These are phyloP conservation scores for Hemicrepidius hirtus DNA, from an alignment of 2,888 invertebrate species.

Conservation along the genomic window DNA sequence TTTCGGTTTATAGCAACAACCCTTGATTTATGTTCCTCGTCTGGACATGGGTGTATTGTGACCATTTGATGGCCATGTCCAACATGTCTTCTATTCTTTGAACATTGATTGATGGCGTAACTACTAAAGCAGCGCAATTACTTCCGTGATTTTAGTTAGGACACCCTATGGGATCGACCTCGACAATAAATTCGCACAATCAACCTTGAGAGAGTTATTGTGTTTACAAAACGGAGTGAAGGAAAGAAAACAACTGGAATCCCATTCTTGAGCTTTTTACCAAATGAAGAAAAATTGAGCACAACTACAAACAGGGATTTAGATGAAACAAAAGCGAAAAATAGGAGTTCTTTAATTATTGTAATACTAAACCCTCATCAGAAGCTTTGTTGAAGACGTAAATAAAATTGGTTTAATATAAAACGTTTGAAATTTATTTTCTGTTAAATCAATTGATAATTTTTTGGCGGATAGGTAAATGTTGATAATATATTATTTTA, in stretches of 20 bases:
- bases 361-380: not conserved
- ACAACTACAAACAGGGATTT: not conserved
- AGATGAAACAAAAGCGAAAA: slow-evolving; percentile 11
- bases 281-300: slow-evolving; percentile 21
- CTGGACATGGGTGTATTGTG: slow-evolving; percentile 37
- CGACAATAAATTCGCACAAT: not conserved
- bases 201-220: slow-evolving; percentile 11
- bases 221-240: slow-evolving; percentile 14
- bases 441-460: too few species aligned
- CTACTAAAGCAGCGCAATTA: slow-evolving; percentile 3
- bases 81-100: not conserved
- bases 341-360: slow-evolving; percentile 2
- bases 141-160: not conserved
- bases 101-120: slow-evolving; percentile 32
- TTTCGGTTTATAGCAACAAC: not conserved
- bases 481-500: too few species aligned
- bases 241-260: not conserved
- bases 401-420: not conserved
- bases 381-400: not conserved
- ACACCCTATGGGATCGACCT: not conserved
- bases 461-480: too few species aligned
- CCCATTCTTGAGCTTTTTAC: slow-evolving; percentile 3
- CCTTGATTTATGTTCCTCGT: slow-evolving; percentile 34
- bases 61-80: slow-evolving; percentile 13
- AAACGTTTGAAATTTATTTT: not conserved